These are phyloP conservation scores for Mormyrus iriodes DNA, from an alignment of 2,113 vertebrate genomes.

Conservation along the genomic window DNA sequence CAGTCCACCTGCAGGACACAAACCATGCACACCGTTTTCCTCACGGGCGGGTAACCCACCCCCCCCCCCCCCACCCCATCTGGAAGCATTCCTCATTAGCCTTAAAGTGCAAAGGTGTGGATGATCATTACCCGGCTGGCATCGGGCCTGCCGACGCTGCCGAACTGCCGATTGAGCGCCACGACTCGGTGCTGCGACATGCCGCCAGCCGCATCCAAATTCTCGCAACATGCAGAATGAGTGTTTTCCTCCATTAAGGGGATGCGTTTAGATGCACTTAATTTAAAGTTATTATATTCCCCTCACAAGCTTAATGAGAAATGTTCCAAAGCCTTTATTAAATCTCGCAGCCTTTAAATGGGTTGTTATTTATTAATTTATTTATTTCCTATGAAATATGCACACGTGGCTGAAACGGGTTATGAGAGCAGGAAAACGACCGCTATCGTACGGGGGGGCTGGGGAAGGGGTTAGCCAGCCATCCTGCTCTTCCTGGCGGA, in stretches of 20 bases:
- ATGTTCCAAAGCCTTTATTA: conserved; percentile 42
- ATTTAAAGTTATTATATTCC: conserved; percentile 51
- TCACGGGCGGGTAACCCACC: background rate
- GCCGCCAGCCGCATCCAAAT: background rate
- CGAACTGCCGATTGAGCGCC: too few relatives aligned
- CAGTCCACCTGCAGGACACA: conserved; percentile 75
- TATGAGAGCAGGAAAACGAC: conserved; percentile 17
- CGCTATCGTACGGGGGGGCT: conserved; percentile 34
- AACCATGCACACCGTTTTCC: background rate
- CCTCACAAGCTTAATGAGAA: conserved; percentile 47
- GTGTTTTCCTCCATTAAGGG: conserved; percentile 19
- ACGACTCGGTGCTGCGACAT: background rate
- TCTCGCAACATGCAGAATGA: background rate
- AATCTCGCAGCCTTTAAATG: conserved; percentile 31
- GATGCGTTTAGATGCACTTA: conserved; percentile 38
- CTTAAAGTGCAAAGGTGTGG: background rate
- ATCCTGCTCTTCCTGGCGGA: background rate
- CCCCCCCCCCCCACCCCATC: too few relatives aligned
- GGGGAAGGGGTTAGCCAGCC: background rate
- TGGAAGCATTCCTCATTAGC: background rate
- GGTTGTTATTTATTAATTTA: conserved; percentile 30
- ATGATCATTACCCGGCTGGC: background rate
- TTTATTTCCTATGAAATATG: conserved; percentile 43
- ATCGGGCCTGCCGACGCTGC: background rate
- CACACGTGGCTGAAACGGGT: conserved; percentile 21